Conservation (phyloP, 2,888 invertebrate genomes). For the Nemapogon koenigi region DNA sequence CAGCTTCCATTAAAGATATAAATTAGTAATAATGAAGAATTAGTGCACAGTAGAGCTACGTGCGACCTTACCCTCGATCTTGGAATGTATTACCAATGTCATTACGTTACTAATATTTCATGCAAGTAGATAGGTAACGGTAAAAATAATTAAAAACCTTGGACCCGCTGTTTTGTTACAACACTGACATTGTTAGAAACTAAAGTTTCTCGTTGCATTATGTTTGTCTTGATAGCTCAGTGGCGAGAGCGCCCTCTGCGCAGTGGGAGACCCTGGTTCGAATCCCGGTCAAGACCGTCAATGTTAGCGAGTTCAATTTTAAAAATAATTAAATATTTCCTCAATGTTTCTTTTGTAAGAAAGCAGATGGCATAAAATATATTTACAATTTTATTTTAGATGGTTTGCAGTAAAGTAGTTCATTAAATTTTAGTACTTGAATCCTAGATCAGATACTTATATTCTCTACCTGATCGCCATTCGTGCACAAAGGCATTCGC, state of each 20-base stretch:
- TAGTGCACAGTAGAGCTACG: too few relatives aligned
- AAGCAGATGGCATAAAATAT: background rate
- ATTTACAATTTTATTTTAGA: too few relatives aligned
- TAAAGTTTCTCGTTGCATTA: constrained; percentile 34
- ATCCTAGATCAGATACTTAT: constrained; percentile 6
- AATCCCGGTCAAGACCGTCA: constrained; percentile 60
- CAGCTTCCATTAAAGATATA: too few relatives aligned
- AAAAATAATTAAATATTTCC: too few relatives aligned
- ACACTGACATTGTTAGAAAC: background rate
- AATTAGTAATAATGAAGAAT: too few relatives aligned
- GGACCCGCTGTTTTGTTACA: background rate
- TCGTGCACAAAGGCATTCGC: constrained; percentile 7
- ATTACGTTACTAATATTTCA: too few relatives aligned
- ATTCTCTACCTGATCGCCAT: constrained; percentile 5
- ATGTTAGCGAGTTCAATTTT: constrained; percentile 36
- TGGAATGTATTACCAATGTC: too few relatives aligned
- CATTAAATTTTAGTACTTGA: too few relatives aligned
- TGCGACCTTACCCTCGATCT: too few relatives aligned
- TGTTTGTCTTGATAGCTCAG: constrained; percentile 62
- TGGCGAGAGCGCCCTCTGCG: constrained; percentile 53
- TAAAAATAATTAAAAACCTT: background rate
- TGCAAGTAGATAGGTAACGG: too few relatives aligned
- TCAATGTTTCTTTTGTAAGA: background rate
- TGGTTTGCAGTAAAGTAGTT: too few relatives aligned
- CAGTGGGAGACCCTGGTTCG: constrained; percentile 58